Evolutionary conservation across 2,888 invertebrate genomes (phyloP).

Genomic region (Cosmia pyralina): DNA sequence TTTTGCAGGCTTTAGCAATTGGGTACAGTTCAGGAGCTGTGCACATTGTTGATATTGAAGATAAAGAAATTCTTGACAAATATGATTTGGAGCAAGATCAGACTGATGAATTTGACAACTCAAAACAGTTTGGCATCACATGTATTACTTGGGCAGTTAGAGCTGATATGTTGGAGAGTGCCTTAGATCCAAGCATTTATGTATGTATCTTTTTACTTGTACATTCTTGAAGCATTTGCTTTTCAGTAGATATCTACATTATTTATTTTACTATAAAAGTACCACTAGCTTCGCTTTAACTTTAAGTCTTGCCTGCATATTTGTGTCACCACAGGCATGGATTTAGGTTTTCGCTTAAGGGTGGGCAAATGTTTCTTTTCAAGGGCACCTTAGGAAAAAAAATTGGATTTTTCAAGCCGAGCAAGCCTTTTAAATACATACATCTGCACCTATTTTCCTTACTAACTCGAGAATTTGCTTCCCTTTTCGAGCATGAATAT

Average conservation of each 20-base stretch:
- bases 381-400: too few relatives aligned
- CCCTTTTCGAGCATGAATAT: too few relatives aligned
- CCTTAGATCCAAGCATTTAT: slow-evolving; percentile 85
- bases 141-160: slow-evolving; percentile 93
- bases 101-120: slow-evolving; percentile 83
- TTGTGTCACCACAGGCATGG: not conserved
- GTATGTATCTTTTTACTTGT: slow-evolving; percentile 72
- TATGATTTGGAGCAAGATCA: slow-evolving; percentile 85
- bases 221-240: not conserved
- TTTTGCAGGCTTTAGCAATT: slow-evolving; percentile 91
- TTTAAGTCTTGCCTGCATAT: not conserved
- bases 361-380: too few relatives aligned
- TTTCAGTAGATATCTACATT: not conserved
- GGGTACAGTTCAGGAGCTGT: slow-evolving; percentile 93
- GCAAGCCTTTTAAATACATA: too few relatives aligned
- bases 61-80: slow-evolving; percentile 94
- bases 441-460: too few relatives aligned
- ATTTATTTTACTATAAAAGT: not conserved
- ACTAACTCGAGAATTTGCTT: too few relatives aligned
- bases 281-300: not conserved
- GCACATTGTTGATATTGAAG: slow-evolving; percentile 95
- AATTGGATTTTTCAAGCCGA: too few relatives aligned
- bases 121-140: slow-evolving; percentile 91
- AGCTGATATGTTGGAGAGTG: slow-evolving; percentile 83
- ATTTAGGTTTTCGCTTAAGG: too few relatives aligned